Base-by-base conservation (phyloP, 2,888 invertebrate genomes). In the Leucozona laternaria region DNA sequence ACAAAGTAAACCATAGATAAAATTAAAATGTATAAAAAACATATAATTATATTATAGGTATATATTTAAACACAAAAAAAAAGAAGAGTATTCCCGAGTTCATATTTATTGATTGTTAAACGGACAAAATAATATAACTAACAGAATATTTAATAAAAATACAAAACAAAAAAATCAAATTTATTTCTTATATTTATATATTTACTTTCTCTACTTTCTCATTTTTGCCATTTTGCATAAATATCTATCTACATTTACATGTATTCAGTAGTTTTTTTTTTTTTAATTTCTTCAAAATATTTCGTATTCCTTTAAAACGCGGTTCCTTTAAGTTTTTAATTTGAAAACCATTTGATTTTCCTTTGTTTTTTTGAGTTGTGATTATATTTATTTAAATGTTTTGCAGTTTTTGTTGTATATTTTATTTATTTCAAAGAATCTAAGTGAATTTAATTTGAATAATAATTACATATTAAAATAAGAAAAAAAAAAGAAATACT, bases 71-170 rank as follows among this genome's bases (percentile, higher is more conserved):
- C 60, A 75, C 37, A 77, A 53, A 73, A 31, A 34, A 5, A 37
- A 40, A n/a, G n/a, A n/a, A 22, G 76, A 78, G 73, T 80, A 84
- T 88, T 85, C 79, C 81, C 88, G 79, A 86, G 88, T 72, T 88
- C 37, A 83, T 89, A 88, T 89, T 88, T 89, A 89, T 84, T 88
- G 84, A 73, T 79, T 76, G 79, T 76, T 88, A 79, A 81, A 81
- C 64, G 75, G 66, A 85, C 84, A 72, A 68, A 77, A 73, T 73
- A 68, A 57, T 43, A 78, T 28, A 68, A 58, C 53, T 60, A 85
- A 50, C 45, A 77, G 17, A 20, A 72, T 78, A 70, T 68, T 60
- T 71, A 84, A 79, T 70, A 79, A 68, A 4, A 25, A 68, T 48
- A 68, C 22, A 45, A 20, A 43, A 50, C 20, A 31, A 28, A 20